A percentile compares a stretch with the other conserved stretches of the same genome.
These are phyloP conservation scores for Clarias pachynema DNA, from an alignment of 2,797 vertebrate species.

Conservation along the genomic window DNA sequence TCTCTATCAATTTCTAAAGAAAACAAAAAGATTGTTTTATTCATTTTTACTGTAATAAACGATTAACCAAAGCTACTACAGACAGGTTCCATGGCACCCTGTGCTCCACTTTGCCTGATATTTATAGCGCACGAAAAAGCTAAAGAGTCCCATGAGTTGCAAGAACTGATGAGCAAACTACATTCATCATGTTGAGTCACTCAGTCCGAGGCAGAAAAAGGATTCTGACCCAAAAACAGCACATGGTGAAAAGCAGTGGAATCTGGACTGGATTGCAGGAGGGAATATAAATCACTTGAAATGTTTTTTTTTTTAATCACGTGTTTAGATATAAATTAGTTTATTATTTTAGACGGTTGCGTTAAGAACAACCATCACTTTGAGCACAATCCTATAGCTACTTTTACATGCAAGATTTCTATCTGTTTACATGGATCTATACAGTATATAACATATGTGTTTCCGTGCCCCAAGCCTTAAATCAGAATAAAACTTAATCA, in stretches of 20 bases:
- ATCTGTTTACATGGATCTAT: too few species aligned
- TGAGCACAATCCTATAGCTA: background rate
- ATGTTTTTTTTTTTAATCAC: background rate
- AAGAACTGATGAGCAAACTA: slow-evolving; percentile 21
- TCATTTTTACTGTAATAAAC: slow-evolving; percentile 13
- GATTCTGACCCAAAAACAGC: slow-evolving; percentile 54
- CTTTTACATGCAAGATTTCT: too few species aligned
- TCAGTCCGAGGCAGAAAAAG: slow-evolving; percentile 54
- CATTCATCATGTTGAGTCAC: slow-evolving; percentile 51
- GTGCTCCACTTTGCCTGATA: slow-evolving; percentile 70
- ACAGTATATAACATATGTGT: too few species aligned
- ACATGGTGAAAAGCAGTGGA: background rate
- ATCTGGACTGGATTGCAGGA: background rate
- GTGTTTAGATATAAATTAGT: background rate
- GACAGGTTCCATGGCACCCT: slow-evolving; percentile 49
- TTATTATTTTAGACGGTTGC: background rate
- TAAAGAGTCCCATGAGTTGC: slow-evolving; percentile 37
- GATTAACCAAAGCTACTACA: slow-evolving; percentile 19
- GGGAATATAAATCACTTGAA: background rate
- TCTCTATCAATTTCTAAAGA: background rate
- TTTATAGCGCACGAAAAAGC: slow-evolving; percentile 66
- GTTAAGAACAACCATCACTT: background rate
- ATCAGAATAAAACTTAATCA: too few species aligned
- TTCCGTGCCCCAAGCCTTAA: too few species aligned
- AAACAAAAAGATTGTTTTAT: background rate